Evolutionary conservation across 2,888 invertebrate genomes (phyloP).

Genomic region (Hesperia comma): DNA sequence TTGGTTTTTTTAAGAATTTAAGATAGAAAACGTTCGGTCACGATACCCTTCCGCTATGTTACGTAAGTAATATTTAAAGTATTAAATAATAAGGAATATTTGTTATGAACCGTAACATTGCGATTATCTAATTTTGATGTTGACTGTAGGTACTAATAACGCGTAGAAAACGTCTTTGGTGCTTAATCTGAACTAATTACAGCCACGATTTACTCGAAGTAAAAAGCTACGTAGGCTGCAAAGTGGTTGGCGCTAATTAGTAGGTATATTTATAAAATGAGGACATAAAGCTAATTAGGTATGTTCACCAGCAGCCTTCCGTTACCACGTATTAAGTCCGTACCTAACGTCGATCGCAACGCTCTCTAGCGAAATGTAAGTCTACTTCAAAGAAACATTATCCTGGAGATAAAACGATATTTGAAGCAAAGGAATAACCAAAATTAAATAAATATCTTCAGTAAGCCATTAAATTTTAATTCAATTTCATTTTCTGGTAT

Average conservation of each 20-base stretch:
- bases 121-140: background rate
- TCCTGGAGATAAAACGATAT: background rate
- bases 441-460: background rate
- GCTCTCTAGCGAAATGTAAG: conserved; percentile 3
- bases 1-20: no score
- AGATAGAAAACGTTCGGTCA: no score
- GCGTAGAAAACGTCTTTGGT: no score
- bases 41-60: no score
- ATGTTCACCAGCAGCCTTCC: background rate
- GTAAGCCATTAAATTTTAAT: background rate
- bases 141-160: background rate
- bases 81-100: no score
- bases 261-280: conserved; percentile 4
- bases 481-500: background rate
- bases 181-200: background rate
- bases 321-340: conserved; percentile 1
- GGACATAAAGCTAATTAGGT: conserved; percentile 15
- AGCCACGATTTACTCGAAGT: background rate
- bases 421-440: background rate
- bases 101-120: no score
- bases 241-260: conserved; percentile 9
- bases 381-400: background rate
- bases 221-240: background rate
- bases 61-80: no score
- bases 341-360: conserved; percentile 7